A percentile compares a stretch with the other conserved stretches of the same genome.
Conservation (phyloP, 2,888 invertebrate species). For the Calliphora vomitoria region DNA sequence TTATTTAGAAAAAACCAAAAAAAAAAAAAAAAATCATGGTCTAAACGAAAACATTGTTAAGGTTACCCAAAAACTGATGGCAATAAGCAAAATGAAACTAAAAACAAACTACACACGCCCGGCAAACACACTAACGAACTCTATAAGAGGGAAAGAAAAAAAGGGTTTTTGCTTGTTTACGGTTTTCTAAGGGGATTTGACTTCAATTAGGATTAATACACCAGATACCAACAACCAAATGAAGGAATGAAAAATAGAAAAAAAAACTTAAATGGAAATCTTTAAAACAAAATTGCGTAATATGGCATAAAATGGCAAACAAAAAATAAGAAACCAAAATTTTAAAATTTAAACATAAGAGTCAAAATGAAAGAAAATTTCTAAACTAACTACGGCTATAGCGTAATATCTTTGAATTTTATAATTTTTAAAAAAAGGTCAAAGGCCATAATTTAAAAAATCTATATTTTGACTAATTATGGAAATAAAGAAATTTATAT, state of each 20-base stretch:
- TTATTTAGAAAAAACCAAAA: conserved; percentile 17
- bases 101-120: conserved; percentile 31
- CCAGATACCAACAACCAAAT: conserved; percentile 77
- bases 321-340: neutral
- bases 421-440: too few relatives aligned
- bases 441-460: too few relatives aligned
- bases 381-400: too few relatives aligned
- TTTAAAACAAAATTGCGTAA: conserved; percentile 63
- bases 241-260: conserved; percentile 44
- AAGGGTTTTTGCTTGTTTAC: conserved; percentile 70
- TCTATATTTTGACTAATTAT: too few relatives aligned
- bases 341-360: conserved; percentile 11
- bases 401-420: too few relatives aligned
- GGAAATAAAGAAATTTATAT: too few relatives aligned
- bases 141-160: conserved; percentile 57
- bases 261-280: neutral
- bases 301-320: neutral
- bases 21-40: conserved; percentile 21
- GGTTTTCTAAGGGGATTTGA: conserved; percentile 81
- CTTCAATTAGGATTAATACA: conserved; percentile 83
- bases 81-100: conserved; percentile 14
- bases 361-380: neutral
- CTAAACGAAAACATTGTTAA: conserved; percentile 41
- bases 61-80: neutral
- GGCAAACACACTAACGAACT: conserved; percentile 78